Evolutionary conservation across 2,888 invertebrate genomes (phyloP), one percentile per base, ranked within the genome.

Genomic region (Cylloceria caligata): DNA sequence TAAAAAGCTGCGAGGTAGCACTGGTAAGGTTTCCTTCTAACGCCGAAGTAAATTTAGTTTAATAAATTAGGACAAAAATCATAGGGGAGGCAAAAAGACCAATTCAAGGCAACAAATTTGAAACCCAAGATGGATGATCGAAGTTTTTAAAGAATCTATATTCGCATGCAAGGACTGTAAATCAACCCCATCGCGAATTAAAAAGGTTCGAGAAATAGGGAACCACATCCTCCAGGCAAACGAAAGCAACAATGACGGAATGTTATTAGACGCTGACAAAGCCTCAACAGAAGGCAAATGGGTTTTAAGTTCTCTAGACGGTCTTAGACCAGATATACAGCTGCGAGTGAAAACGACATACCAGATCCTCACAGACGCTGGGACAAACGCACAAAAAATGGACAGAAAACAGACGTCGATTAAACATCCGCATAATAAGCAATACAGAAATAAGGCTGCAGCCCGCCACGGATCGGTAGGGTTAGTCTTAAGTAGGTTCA

Each of bases 221-320:
- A 77, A 62, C 47, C 52, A 77, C 4, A 77, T 69, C 0, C 1
- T 77, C 0, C 69, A 77, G 9, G 47, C 71, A 2, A 11, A 52
- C 1, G 49, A 69, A 24, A 64, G 39, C 9, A 13, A 60, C 9
- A 69, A 77, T 19, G 19, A 13, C 3, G 64, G 74, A 0, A 5
- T 19, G n/a, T 0, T 60, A 21, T 45, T 2, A 0, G 64, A 52
- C 7, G 24, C 16, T 6, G 68, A 60, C 5, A 68, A 69, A 69
- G 11, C 0, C 0, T 55, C 27, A 0, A 62, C 39, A 1, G 69
- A 77, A 27, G 11, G 49, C 45, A 60, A 68, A 39, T 68, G 68
- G 3, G n/a, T 69, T 4, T 65, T 60, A 21, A 45, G 78, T 78
- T 72, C 65, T 34, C 27, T 72, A 11, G n/a, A n/a, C n/a, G n/a